These are phyloP conservation scores for Parambassis ranga DNA, from an alignment of 2,797 vertebrate species.

Conservation along the genomic window DNA sequence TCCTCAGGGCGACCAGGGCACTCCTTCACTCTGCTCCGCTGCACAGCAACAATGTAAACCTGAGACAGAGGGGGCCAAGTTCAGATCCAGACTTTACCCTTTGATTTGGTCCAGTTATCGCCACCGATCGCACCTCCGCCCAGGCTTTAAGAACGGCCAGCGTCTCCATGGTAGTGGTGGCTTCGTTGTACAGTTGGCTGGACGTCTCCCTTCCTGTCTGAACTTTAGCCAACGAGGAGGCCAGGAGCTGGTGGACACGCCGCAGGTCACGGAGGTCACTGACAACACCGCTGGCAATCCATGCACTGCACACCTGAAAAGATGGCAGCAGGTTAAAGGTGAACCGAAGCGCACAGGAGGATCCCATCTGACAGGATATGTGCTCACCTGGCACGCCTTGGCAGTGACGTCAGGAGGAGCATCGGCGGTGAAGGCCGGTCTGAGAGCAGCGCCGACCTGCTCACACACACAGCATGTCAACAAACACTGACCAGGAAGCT, in stretches of 20 bases:
- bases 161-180: slow-evolving; percentile 90
- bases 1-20: slow-evolving; percentile 41
- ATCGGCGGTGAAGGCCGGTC: slow-evolving; percentile 89
- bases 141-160: slow-evolving; percentile 94
- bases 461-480: slow-evolving; percentile 9
- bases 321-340: background rate
- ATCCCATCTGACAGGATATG: no score
- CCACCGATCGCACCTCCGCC: slow-evolving; percentile 92
- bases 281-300: slow-evolving; percentile 93
- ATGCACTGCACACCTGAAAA: slow-evolving; percentile 90
- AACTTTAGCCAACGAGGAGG: slow-evolving; percentile 87
- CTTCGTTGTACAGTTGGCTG: slow-evolving; percentile 88
- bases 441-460: slow-evolving; percentile 93
- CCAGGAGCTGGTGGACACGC: slow-evolving; percentile 90
- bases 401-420: slow-evolving; percentile 91
- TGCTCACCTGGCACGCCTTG: slow-evolving; percentile 90
- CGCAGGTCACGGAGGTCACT: slow-evolving; percentile 88
- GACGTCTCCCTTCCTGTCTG: slow-evolving; percentile 81
- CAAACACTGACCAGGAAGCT: background rate
- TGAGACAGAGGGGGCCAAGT: slow-evolving; percentile 44
- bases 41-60: slow-evolving; percentile 90
- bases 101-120: no score
- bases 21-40: slow-evolving; percentile 75
- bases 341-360: no score
- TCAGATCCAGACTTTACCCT: no score